Base-by-base conservation (phyloP, 1,140 invertebrate species). In the Papilio glaucus region DNA sequence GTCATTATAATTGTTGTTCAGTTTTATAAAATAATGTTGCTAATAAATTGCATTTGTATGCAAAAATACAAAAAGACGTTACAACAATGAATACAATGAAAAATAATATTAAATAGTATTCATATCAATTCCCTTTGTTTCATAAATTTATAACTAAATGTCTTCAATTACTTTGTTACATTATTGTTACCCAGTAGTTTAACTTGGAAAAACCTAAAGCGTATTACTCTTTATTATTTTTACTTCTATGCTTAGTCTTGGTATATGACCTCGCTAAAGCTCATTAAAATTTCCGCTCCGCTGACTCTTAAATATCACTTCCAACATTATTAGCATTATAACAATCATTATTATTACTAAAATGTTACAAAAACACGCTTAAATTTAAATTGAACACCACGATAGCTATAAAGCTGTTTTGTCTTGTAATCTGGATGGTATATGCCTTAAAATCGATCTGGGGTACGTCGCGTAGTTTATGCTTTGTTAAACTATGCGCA, bases 271-370 rank as follows among this genome's bases (percentile, higher is more conserved):
- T 33, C 29, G 29, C 29, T 33, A 33, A 33, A 33, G 29, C 29
- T 33, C 29, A 53, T 53, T 69, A 53, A 53, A 39, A 69, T 49
- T 69, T 69, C 29, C 67, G 67, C 67, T 24, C 10, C 26, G 67
- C 42, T 53, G 67, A 33, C 29, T 69, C 45, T 69, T 41, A 65
- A 65, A 65, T 65, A 57, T 57, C 21, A 57, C 21, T 57, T 26
- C 45, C 49, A 57, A 57, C 49, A 57, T 24, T 57, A 57, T 24
- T 57, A 57, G 49, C 12, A 57, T 18, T 26, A 33, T 33, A 57
- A 57, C 49, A 57, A 57, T 57, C 10, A 12, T 57, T 57, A 57
- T 57, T 26, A 26, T 57, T 21, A 18, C 24, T 57, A 24, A 13
- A 57, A 57, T 57, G 10, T 8, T 53, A 53, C 45, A 53, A 24